Evolutionary conservation across 2,888 invertebrate genomes (phyloP).

Genomic region (Antitype chi): DNA sequence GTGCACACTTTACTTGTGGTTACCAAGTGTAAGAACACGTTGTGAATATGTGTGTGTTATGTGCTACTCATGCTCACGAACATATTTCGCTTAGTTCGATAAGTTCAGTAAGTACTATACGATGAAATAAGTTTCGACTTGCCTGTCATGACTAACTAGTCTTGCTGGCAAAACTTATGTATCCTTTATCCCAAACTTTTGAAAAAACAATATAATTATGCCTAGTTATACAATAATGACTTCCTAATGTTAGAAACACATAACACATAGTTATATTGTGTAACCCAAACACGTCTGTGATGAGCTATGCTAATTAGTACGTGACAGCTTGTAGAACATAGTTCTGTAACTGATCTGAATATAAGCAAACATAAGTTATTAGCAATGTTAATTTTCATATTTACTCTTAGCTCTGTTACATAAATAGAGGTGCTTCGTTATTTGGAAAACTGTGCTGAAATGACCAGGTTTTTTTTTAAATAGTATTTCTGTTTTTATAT

Average conservation of each 20-base stretch:
- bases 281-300: conserved; percentile 24
- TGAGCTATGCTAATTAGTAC: conserved; percentile 45
- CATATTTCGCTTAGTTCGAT: background rate
- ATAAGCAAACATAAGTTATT: conserved; percentile 23
- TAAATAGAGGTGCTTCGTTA: conserved; percentile 2
- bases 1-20: background rate
- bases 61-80: too few species aligned
- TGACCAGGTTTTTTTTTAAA: background rate
- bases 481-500: too few species aligned
- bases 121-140: background rate
- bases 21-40: background rate
- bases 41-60: background rate
- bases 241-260: background rate
- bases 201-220: background rate
- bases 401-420: conserved; percentile 7
- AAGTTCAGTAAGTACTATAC: background rate
- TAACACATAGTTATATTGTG: background rate
- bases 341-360: conserved; percentile 13
- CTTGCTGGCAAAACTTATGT: background rate
- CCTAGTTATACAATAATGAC: too few species aligned
- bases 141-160: too few species aligned
- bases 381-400: conserved; percentile 43
- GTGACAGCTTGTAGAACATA: conserved; percentile 37
- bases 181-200: background rate
- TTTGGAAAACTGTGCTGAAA: background rate